These are phyloP conservation scores for Thinocorus orbignyianus DNA, from an alignment of 2,113 vertebrate species.

Conservation along the genomic window DNA sequence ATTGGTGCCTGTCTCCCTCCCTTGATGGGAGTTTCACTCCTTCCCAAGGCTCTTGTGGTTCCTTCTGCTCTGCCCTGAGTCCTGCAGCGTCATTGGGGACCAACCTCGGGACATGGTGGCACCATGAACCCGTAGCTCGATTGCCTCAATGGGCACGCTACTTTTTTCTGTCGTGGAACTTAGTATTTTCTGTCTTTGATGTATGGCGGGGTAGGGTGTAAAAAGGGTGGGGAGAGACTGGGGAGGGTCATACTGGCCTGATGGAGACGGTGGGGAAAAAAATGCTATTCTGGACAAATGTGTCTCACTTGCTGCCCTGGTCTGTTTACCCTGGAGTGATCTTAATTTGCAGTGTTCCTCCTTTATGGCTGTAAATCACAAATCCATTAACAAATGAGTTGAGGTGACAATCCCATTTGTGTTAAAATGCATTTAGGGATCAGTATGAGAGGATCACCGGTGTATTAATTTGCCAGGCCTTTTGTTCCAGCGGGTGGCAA, in stretches of 20 bases:
- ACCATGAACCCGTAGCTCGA: neutral
- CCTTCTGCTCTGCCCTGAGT: neutral
- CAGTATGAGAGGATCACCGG: conserved; percentile 30
- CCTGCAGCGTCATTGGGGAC: rapidly evolving
- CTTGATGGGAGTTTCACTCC: neutral
- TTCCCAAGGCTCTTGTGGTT: neutral
- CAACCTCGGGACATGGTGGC: neutral
- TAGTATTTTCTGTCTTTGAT: neutral
- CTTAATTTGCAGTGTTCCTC: conserved; percentile 43
- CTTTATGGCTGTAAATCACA: conserved; percentile 40
- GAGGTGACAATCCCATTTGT: conserved; percentile 65
- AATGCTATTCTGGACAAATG: neutral
- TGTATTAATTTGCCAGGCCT: conserved; percentile 51
- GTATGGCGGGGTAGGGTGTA: neutral
- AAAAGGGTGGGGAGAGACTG: neutral
- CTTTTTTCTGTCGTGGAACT: neutral
- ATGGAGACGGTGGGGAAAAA: neutral
- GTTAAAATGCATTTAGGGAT: conserved; percentile 56
- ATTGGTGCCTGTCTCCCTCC: conserved; percentile 17
- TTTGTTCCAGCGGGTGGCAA: conserved; percentile 43
- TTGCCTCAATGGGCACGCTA: neutral
- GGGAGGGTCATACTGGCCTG: neutral
- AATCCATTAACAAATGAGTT: conserved; percentile 66
- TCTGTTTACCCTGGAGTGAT: conserved; percentile 20
- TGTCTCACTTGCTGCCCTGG: neutral